These are phyloP conservation scores for Plebejus argus DNA, from an alignment of 2,888 invertebrate species.

Conservation along the genomic window DNA sequence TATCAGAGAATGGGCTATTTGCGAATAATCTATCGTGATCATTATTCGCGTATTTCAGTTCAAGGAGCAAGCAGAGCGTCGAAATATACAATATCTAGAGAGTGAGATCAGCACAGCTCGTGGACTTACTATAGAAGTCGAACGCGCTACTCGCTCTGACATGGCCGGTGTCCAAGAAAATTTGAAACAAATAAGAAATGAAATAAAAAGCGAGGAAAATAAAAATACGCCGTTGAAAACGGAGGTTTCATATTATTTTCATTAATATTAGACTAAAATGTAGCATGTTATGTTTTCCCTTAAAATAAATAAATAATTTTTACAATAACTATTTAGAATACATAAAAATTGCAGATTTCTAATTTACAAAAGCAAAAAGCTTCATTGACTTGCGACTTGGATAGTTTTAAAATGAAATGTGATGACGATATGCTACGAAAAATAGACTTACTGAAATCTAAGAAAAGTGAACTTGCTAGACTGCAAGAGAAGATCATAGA, in stretches of 20 bases:
- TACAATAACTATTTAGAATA: too few relatives aligned
- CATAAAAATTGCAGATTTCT: conserved; percentile 50
- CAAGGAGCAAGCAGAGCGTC: conserved; percentile 64
- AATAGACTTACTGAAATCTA: conserved; percentile 55
- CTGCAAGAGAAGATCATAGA: conserved; percentile 57
- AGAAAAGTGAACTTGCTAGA: conserved; percentile 49
- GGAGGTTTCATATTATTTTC: conserved; percentile 49
- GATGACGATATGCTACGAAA: conserved; percentile 54
- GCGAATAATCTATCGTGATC: too few relatives aligned
- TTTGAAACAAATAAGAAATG: conserved; percentile 53
- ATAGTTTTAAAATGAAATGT: conserved; percentile 59
- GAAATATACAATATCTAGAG: conserved; percentile 51
- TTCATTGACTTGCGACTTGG: conserved; percentile 58
- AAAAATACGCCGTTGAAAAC: conserved; percentile 46
- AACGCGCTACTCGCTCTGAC: conserved; percentile 62
- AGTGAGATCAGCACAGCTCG: conserved; percentile 56
- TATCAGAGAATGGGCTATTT: too few relatives aligned
- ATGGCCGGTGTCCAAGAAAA: conserved; percentile 58
- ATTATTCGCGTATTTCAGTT: conserved; percentile 50
- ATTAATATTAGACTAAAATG: too few relatives aligned
- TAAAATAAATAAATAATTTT: too few relatives aligned
- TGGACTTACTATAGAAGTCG: conserved; percentile 57
- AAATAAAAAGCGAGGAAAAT: conserved; percentile 56
- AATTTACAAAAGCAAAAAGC: conserved; percentile 55
- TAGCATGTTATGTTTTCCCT: too few relatives aligned